phyloP scores from a whole-genome alignment of 2,888 invertebrate genomes.

The Lochmaea crataegi region DNA sequence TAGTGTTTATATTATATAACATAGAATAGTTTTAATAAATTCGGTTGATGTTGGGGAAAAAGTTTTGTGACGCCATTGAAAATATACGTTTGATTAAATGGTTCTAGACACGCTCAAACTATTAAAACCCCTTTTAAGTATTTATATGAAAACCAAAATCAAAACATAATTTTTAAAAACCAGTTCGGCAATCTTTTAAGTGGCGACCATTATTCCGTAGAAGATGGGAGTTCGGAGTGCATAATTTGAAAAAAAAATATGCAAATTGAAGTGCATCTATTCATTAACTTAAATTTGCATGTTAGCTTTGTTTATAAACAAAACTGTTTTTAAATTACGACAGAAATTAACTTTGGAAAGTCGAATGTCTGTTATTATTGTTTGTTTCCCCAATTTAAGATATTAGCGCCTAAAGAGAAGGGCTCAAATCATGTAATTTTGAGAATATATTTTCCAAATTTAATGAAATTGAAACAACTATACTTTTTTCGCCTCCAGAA shows the following conservation, averaged over 20 bases:
- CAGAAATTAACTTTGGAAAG: neutral
- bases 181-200: constrained; percentile 4
- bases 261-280: constrained; percentile 3
- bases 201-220: neutral
- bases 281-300: constrained; percentile 5
- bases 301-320: constrained; percentile 12
- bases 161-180: constrained; percentile 10
- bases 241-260: neutral
- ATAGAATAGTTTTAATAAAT: neutral
- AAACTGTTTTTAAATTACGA: neutral
- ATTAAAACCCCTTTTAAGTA: neutral
- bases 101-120: constrained; percentile 1
- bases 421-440: no score
- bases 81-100: neutral
- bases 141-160: neutral
- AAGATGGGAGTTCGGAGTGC: neutral
- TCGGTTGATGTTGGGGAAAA: neutral
- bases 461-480: no score
- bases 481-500: no score
- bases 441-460: no score
- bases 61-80: neutral
- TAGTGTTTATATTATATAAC: no score
- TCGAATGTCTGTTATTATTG: neutral
- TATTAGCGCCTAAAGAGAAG: neutral
- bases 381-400: neutral